A percentile compares a stretch with the other conserved stretches of the same genome.
phyloP scores from a whole-genome alignment of 1,140 invertebrate species.

The Trissolcus basalis region DNA sequence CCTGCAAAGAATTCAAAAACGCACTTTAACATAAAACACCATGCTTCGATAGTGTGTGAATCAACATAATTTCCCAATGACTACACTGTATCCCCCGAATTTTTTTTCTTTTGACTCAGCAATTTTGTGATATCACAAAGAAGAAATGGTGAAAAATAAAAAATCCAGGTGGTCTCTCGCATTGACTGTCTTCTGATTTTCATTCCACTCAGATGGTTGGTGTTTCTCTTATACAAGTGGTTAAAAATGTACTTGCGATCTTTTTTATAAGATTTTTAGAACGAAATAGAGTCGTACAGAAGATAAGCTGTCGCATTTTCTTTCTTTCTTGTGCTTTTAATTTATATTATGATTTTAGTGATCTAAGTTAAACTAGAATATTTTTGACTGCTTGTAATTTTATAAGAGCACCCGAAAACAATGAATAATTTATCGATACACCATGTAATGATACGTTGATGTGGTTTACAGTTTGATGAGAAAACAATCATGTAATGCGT shows the following conservation, averaged over 20 bases:
- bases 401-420: slow-evolving; percentile 1
- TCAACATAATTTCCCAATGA: too few species aligned
- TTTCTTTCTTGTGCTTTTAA: too few species aligned
- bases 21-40: too few species aligned
- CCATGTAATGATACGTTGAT: slow-evolving; percentile 46
- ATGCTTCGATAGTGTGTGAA: too few species aligned
- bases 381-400: too few species aligned
- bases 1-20: too few species aligned
- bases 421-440: slow-evolving; percentile 30
- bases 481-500: slow-evolving; percentile 54
- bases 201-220: slow-evolving; percentile 68
- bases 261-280: background rate
- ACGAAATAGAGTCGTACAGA: too few species aligned
- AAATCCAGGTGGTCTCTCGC: slow-evolving; percentile 17
- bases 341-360: too few species aligned
- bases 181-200: slow-evolving; percentile 58
- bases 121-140: slow-evolving; percentile 18
- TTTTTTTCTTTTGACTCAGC: too few species aligned
- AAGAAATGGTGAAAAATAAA: slow-evolving; percentile 7
- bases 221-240: slow-evolving; percentile 11
- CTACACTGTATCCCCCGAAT: too few species aligned
- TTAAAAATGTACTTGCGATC: slow-evolving; percentile 13
- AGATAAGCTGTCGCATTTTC: too few species aligned
- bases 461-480: slow-evolving; percentile 60
- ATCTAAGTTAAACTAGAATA: too few species aligned